Evolutionary conservation across 2,113 vertebrate genomes (phyloP), one percentile per base, ranked within the genome.

Genomic region (Polypterus senegalus): DNA sequence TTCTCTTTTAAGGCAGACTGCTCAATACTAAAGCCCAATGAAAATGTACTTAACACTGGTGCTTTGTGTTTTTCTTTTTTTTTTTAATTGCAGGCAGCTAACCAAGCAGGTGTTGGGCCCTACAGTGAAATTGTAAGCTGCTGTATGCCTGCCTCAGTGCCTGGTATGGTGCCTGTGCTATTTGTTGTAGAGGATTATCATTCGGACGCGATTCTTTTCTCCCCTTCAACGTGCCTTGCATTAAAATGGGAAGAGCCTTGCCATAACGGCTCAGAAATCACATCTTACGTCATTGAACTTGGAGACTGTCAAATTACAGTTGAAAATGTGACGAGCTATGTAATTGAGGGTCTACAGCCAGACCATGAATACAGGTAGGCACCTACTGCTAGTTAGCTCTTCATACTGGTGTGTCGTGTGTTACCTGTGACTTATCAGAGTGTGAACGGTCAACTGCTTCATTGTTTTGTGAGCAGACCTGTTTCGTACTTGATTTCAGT

Each of bases 231-330:
- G 81, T 93, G 93, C 85, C 89, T 99, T 76, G 77, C 86, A 4
- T 80, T 99, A 69, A 89, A 70, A 80, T 99, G 96, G 96, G 93
- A 97, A 5, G 93, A 95, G 71, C 93, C 96, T 0, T 87, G 85
- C 85, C 87, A 75, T 73, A 98, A 99, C 3, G 96, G 96, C 8
- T 89, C 92, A 2, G 90, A 91, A 70, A 93, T 99, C 71, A 83
- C 76, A 0, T 87, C 88, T 2, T 99, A 99, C 74, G 81, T 86
- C 73, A 88, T 98, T 46, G 83, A 89, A 61, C 66, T 95, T 70
- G 92, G 89, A 3, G 85, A 92, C n/a, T 54, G 70, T 58, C 83
- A 66, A 68, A 75, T 97, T 49, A 70, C 83, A 0, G 87, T 94
- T 70, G 89, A 87, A 5, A 88, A 78, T 0, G 76, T 80, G 9